These are phyloP conservation scores for Ericerus pela DNA, from an alignment of 1,140 invertebrate genomes.

Conservation along the genomic window DNA sequence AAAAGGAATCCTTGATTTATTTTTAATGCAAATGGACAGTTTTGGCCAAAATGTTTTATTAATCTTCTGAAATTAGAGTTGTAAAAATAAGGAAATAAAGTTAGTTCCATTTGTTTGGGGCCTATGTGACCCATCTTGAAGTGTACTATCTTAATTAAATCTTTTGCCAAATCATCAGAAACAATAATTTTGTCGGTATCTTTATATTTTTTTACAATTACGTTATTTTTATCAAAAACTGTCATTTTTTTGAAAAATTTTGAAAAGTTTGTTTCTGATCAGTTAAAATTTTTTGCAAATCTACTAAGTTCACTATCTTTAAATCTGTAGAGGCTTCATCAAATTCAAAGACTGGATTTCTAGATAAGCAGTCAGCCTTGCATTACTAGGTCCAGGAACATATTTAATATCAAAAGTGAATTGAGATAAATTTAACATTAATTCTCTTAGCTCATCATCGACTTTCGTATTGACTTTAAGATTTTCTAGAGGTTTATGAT, in stretches of 20 bases:
- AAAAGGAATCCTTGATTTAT: slow-evolving; percentile 18
- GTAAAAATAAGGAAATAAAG: slow-evolving; percentile 15
- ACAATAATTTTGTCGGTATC: slow-evolving; percentile 2
- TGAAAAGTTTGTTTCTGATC: slow-evolving; percentile 18
- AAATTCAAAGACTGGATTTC: slow-evolving; percentile 22
- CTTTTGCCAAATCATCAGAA: no score
- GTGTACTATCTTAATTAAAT: not conserved
- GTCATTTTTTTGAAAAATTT: not conserved
- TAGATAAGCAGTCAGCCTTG: slow-evolving; percentile 22
- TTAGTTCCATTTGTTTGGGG: no score
- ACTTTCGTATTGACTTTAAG: slow-evolving; percentile 29
- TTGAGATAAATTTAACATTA: slow-evolving; percentile 30
- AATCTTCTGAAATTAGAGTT: slow-evolving; percentile 3
- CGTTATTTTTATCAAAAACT: not conserved
- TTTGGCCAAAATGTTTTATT: slow-evolving; percentile 7
- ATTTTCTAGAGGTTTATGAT: slow-evolving; percentile 31
- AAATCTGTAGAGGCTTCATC: slow-evolving; percentile 19
- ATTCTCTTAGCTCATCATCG: slow-evolving; percentile 28
- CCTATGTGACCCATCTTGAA: slow-evolving; percentile 11
- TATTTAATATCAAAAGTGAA: slow-evolving; percentile 26
- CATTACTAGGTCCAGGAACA: slow-evolving; percentile 19
- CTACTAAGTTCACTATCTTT: slow-evolving; percentile 20
- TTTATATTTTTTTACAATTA: slow-evolving; percentile 6
- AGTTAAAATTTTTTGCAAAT: slow-evolving; percentile 16
- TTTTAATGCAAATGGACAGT: slow-evolving; percentile 20